Percentiles rank a stretch among this genome's conserved stretches.
Conservation (phyloP, 2,797 vertebrate genomes). For the Cyprinodon diabolis region DNA sequence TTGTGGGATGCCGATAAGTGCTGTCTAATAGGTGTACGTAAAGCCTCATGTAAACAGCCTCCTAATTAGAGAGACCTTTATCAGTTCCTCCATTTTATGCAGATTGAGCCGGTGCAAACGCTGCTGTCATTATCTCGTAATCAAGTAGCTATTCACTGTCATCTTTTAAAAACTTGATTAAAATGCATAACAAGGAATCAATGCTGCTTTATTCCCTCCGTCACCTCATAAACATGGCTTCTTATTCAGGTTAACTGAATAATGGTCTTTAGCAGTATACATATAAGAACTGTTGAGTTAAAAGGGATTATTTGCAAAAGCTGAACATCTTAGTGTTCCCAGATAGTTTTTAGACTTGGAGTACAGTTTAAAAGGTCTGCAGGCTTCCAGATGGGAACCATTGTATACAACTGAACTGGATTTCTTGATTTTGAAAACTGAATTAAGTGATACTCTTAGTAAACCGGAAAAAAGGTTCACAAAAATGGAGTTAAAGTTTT, state of each 20-base stretch:
- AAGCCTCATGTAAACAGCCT: slow-evolving; percentile 70
- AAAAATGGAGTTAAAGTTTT: background rate
- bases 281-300: slow-evolving; percentile 5
- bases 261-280: slow-evolving; percentile 28
- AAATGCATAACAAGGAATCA: slow-evolving; percentile 62
- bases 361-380: background rate
- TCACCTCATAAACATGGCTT: slow-evolving; percentile 45
- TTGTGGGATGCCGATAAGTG: slow-evolving; percentile 66
- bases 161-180: slow-evolving; percentile 74
- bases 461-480: background rate
- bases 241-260: slow-evolving; percentile 40
- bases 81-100: slow-evolving; percentile 71
- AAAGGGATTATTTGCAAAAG: slow-evolving; percentile 19
- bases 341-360: background rate
- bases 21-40: slow-evolving; percentile 70
- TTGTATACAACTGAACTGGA: background rate
- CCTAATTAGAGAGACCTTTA: slow-evolving; percentile 77
- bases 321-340: background rate
- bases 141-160: slow-evolving; percentile 75
- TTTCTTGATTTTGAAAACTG: background rate
- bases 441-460: background rate
- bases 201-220: slow-evolving; percentile 50
- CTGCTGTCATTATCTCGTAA: slow-evolving; percentile 76
- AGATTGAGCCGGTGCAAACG: slow-evolving; percentile 68
- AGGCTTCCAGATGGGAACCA: background rate